Conservation (phyloP, 2,888 invertebrate species). For the Leptopilina myrica region DNA sequence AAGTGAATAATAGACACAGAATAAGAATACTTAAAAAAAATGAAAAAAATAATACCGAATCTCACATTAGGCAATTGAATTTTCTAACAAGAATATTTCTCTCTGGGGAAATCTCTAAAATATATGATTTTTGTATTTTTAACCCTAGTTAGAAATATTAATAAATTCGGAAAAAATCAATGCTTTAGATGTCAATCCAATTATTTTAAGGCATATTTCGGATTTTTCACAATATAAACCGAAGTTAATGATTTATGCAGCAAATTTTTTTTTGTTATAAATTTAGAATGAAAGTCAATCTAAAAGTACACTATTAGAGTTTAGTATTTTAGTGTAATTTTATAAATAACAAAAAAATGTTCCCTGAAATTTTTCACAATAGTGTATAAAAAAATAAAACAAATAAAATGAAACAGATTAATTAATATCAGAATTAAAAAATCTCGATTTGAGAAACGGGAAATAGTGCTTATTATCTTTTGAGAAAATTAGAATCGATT, state of each 20-base stretch:
- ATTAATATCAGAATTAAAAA: not conserved
- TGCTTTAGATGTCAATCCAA: too few species aligned
- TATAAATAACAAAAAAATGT: too few species aligned
- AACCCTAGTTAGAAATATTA: not conserved
- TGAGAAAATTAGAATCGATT: not conserved
- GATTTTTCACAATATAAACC: too few species aligned
- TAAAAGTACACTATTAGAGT: too few species aligned
- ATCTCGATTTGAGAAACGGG: not conserved
- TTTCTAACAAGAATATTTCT: not conserved
- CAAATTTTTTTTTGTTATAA: too few species aligned
- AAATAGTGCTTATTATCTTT: not conserved
- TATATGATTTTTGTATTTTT: slow-evolving; percentile 3
- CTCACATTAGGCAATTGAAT: slow-evolving; percentile 10
- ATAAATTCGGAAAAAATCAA: not conserved
- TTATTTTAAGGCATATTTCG: too few species aligned
- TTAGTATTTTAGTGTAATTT: too few species aligned
- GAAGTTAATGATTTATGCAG: too few species aligned
- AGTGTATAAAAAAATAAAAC: too few species aligned
- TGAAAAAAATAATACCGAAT: not conserved
- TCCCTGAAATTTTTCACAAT: too few species aligned
- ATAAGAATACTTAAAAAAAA: not conserved
- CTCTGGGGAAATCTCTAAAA: slow-evolving; percentile 8
- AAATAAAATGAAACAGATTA: too few species aligned
- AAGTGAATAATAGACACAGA: not conserved
- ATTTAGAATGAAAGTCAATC: too few species aligned